Conservation (phyloP, 2,888 invertebrate genomes). For the Aphrophora alni region DNA sequence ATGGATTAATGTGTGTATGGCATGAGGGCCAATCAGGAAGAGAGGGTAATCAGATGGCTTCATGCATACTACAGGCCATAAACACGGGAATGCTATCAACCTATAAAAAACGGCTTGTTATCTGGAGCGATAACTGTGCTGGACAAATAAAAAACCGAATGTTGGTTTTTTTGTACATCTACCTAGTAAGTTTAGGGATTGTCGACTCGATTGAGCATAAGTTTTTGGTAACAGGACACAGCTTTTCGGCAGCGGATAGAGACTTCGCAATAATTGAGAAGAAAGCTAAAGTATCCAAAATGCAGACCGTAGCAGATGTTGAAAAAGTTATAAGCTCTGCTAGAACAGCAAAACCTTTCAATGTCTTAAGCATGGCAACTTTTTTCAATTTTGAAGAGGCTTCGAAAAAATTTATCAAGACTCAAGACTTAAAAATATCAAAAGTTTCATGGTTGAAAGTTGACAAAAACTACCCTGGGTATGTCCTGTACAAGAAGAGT, state of each 20-base stretch:
- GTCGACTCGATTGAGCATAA: neutral
- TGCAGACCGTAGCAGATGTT: neutral
- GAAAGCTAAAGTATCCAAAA: neutral
- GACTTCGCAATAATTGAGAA: neutral
- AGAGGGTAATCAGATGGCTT: constrained; percentile 10
- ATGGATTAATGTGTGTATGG: constrained; percentile 9
- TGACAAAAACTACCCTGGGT: neutral
- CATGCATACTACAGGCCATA: neutral
- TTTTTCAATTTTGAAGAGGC: neutral
- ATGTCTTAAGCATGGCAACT: neutral
- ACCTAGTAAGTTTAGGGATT: neutral
- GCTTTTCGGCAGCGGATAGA: neutral
- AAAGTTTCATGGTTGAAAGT: neutral
- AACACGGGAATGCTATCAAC: neutral
- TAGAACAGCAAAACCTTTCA: neutral
- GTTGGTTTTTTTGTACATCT: constrained; percentile 12
- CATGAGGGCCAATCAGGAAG: neutral
- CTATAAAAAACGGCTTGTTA: neutral
- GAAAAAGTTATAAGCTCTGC: neutral
- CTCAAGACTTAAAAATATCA: neutral
- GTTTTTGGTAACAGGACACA: neutral
- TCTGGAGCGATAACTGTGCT: constrained; percentile 7
- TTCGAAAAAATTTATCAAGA: neutral
- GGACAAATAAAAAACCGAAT: constrained; percentile 3
- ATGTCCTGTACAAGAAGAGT: neutral